phyloP scores from a whole-genome alignment of 2,888 invertebrate species.

The Mechanitis mazaeus region DNA sequence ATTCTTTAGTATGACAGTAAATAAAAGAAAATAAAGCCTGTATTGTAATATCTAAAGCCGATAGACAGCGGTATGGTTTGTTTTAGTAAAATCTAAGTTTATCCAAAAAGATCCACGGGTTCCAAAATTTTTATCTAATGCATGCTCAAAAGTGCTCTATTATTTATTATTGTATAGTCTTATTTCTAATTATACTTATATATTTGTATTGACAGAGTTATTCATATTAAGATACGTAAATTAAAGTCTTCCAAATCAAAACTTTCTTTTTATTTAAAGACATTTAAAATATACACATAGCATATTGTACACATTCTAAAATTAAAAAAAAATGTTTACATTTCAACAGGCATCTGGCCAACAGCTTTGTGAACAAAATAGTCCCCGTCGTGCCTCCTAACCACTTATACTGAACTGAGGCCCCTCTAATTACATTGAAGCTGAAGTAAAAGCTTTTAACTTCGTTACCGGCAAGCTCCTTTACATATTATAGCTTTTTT shows the following conservation, averaged over 20 bases:
- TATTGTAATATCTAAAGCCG: no score
- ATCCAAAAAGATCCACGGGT: no score
- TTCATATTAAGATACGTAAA: not conserved
- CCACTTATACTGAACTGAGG: slow-evolving; percentile 58
- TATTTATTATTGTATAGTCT: no score
- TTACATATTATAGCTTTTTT: not conserved
- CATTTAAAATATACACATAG: not conserved
- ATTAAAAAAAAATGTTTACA: not conserved
- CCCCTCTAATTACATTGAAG: slow-evolving; percentile 69
- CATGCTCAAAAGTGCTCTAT: no score
- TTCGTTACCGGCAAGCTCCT: slow-evolving; percentile 48
- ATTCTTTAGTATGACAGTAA: no score
- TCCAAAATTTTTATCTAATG: no score
- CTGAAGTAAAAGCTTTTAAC: slow-evolving; percentile 51
- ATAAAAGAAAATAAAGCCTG: no score
- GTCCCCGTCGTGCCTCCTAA: slow-evolving; percentile 47
- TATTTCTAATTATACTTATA: no score
- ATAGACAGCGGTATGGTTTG: no score
- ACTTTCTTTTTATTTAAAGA: no score
- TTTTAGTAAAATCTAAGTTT: no score
- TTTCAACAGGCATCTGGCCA: slow-evolving; percentile 9
- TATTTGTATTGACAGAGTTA: no score
- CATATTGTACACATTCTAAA: not conserved
- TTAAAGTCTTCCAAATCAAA: not conserved
- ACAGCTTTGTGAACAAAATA: slow-evolving; percentile 31